These are phyloP conservation scores for Miltochrista miniata DNA, from an alignment of 2,888 invertebrate genomes.

Conservation along the genomic window DNA sequence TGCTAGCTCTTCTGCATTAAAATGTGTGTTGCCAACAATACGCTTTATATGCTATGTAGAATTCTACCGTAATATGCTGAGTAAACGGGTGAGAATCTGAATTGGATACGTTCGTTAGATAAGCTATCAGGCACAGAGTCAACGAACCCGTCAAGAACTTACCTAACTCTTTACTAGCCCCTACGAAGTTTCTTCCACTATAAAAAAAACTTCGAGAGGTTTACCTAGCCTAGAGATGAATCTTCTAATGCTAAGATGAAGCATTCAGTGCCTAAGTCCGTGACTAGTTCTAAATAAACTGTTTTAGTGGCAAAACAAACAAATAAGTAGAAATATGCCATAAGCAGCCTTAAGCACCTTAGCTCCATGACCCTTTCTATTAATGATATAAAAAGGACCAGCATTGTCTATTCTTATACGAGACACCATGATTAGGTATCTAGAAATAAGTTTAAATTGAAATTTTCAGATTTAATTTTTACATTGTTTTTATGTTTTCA, in stretches of 20 bases:
- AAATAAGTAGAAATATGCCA: neutral
- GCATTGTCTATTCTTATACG: neutral
- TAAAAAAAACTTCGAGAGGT: neutral
- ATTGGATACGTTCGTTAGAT: neutral
- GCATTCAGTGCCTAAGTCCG: neutral
- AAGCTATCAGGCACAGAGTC: neutral
- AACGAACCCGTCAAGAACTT: neutral
- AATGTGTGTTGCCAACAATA: neutral
- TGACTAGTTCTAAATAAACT: neutral
- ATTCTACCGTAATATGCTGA: neutral
- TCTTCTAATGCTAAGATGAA: neutral
- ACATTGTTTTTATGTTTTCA: neutral
- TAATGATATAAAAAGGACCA: neutral
- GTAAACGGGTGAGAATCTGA: neutral
- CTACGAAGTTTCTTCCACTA: neutral
- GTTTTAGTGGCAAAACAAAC: neutral
- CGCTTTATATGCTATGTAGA: constrained; percentile 6
- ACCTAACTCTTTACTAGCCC: neutral
- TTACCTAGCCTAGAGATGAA: neutral
- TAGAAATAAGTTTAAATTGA: neutral
- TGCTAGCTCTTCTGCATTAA: constrained; percentile 7
- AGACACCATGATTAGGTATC: neutral
- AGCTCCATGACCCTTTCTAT: neutral
- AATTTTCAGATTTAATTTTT: neutral
- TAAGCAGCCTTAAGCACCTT: neutral